Conservation (phyloP, 2,797 vertebrate species). For the Champsocephalus gunnari region DNA sequence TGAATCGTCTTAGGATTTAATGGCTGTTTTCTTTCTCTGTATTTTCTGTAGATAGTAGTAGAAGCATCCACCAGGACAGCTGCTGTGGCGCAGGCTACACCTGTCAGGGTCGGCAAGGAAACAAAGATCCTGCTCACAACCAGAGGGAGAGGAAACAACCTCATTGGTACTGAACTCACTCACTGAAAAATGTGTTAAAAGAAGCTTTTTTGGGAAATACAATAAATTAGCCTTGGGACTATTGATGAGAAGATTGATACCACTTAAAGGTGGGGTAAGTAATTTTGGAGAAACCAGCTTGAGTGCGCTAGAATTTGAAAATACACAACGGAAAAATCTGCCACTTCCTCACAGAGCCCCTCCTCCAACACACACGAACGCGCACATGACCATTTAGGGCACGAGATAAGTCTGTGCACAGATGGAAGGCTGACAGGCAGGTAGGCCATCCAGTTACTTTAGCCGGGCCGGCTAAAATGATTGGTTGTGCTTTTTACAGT, state of each 20-base stretch:
- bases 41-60: slow-evolving; percentile 82
- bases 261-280: neutral
- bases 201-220: neutral
- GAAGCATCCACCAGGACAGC: slow-evolving; percentile 77
- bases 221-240: neutral
- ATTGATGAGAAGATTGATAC: neutral
- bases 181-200: neutral
- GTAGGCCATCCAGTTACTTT: no score
- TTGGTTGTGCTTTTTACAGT: no score
- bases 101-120: slow-evolving; percentile 75
- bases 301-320: no score
- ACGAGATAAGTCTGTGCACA: no score
- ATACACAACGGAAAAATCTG: no score
- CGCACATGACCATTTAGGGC: no score
- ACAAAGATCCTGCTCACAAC: slow-evolving; percentile 87
- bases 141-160: slow-evolving; percentile 87
- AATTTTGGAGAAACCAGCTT: no score
- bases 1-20: slow-evolving; percentile 12
- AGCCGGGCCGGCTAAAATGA: no score
- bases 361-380: no score
- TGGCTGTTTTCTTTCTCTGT: neutral
- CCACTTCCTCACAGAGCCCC: no score
- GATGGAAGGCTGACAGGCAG: no score
- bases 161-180: slow-evolving; percentile 85
- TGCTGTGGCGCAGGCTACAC: slow-evolving; percentile 66